Conservation (phyloP, 2,888 invertebrate genomes). For the Aleiodes testaceus region DNA sequence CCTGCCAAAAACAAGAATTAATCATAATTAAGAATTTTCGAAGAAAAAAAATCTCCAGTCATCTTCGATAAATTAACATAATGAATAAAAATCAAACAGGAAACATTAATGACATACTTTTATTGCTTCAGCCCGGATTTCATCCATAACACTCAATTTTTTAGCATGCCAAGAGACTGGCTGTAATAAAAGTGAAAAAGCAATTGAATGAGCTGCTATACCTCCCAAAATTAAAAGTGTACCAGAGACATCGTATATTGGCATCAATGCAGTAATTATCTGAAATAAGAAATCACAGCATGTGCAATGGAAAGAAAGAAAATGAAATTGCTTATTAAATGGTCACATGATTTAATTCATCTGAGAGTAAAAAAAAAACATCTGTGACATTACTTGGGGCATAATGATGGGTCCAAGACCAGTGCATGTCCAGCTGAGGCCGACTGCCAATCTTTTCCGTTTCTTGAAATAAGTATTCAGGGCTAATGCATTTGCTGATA, state of each 20-base stretch:
- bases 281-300: conserved; percentile 57
- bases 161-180: conserved; percentile 84
- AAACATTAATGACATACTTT: conserved; percentile 43
- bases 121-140: conserved; percentile 37
- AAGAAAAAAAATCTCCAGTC: not conserved
- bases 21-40: not conserved
- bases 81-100: not conserved
- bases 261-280: conserved; percentile 79
- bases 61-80: not conserved
- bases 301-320: not conserved
- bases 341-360: not conserved
- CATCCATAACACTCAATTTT: conserved; percentile 63
- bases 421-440: conserved; percentile 82
- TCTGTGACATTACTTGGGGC: conserved; percentile 72
- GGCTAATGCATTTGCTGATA: conserved; percentile 82
- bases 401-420: conserved; percentile 83
- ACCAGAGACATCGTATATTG: conserved; percentile 79
- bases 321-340: not conserved
- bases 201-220: conserved; percentile 80
- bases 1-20: not conserved
- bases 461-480: conserved; percentile 84
- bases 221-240: conserved; percentile 80
- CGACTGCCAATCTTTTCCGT: conserved; percentile 81
- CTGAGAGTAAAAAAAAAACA: not conserved
- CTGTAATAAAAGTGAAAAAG: conserved; percentile 80